Evolutionary conservation across 2,888 invertebrate genomes (phyloP), one percentile per base, ranked within the genome.

Genomic region (Ptilodon capucinus): DNA sequence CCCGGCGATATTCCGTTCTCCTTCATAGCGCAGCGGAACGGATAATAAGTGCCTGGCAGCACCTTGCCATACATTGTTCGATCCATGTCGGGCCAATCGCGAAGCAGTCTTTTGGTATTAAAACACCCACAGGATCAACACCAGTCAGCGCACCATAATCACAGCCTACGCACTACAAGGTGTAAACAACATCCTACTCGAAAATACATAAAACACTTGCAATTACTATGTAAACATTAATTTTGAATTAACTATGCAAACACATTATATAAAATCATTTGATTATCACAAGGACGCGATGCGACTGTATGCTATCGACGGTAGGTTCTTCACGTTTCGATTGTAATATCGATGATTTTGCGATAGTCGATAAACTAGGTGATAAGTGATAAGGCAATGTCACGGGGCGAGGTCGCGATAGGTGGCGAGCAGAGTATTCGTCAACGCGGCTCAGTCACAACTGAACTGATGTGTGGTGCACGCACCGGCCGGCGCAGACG

Each of bases 1-100:
- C 96, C 96, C 68, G 96, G 96, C 72, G 95, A 94, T 64, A 95
- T 95, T 76, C 96, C 96, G 88, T 95, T 95, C 88, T 94, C 92
- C 83, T 93, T 95, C 81, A 95, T 92, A 44, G 95, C 94, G 82
- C 97, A 96, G 85, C 96, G 94, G 86, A 96, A 97, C 44, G 97
- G 97, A 75, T 96, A 95, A 84, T 96, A 94, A 78, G 95, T 95
- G 73, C 96, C 96, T 45, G 96, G 96, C 81, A 94, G 94, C 77
- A 96, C 93, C 92, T 96, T 96, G 65, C 97, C 97, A 83, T 97
- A 97, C 96, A 96, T 97, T 82, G 96, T 95, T 81, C 97, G 93
- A 93, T 97, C 97, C 97, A 97, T 96, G 72, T 71, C 83, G 77
- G 71, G 68, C 81, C 82, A 86, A 87, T 90, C 81, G 76, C 73